Evolutionary conservation across 2,113 vertebrate species (phyloP).

Genomic region (Natator depressus): DNA sequence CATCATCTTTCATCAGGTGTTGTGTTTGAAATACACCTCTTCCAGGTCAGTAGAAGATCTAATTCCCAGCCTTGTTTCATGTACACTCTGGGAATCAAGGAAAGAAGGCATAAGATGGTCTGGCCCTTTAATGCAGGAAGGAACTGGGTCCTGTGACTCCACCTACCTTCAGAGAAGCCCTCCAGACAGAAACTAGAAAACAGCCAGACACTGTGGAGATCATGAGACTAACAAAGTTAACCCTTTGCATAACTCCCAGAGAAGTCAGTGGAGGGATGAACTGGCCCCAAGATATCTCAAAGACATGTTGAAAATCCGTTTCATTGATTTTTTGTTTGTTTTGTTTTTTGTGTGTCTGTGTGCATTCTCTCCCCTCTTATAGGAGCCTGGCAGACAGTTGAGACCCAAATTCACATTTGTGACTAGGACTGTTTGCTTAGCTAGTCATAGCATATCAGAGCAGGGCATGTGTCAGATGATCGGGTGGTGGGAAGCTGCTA

Average conservation of each 20-base stretch:
- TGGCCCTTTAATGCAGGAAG: background rate
- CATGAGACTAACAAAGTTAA: background rate
- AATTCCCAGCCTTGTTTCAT: background rate
- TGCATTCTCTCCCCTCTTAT: background rate
- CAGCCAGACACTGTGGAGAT: background rate
- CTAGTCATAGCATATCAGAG: background rate
- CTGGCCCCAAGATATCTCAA: background rate
- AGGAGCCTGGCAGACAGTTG: rapidly evolving
- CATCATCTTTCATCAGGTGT: background rate
- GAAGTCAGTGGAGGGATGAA: background rate
- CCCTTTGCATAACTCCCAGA: background rate
- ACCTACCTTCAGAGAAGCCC: background rate
- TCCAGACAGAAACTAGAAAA: background rate
- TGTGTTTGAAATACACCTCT: background rate
- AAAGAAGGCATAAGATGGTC: background rate
- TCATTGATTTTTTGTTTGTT: too few relatives aligned
- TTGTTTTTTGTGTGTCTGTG: too few relatives aligned
- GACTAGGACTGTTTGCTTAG: rapidly evolving
- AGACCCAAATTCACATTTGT: background rate
- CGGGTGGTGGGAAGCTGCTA: rapidly evolving
- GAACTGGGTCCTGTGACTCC: background rate
- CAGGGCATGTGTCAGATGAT: rapidly evolving
- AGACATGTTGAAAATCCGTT: too few relatives aligned
- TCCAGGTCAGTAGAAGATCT: background rate
- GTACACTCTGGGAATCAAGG: background rate